Evolutionary conservation across 2,797 vertebrate genomes (phyloP).

Genomic region (Silurus lanzhouensis): DNA sequence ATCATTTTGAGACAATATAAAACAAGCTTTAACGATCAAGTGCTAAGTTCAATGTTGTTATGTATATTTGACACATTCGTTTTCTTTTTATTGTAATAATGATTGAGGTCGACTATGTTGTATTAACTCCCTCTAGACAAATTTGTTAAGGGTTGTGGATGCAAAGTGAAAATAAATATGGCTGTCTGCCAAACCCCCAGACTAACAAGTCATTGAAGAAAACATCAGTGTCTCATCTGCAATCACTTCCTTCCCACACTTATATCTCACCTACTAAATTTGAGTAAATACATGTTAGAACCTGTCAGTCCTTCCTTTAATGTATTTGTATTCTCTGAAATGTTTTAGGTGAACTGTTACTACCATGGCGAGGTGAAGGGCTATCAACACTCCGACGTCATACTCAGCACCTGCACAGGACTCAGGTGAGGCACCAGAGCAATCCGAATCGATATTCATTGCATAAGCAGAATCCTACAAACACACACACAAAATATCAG

Average conservation of each 20-base stretch:
- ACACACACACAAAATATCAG: background rate
- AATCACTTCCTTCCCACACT: constrained; percentile 8
- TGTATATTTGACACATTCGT: background rate
- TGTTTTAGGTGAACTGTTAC: constrained; percentile 76
- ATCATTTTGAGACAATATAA: background rate
- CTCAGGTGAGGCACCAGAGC: constrained; percentile 71
- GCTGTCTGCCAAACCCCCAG: background rate
- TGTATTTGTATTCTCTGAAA: constrained; percentile 7
- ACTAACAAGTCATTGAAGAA: background rate
- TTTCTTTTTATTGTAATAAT: background rate
- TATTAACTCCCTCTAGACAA: background rate
- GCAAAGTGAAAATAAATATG: background rate
- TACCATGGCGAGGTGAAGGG: constrained; percentile 79
- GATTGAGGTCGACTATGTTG: background rate
- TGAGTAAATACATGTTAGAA: background rate
- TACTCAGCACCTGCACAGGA: constrained; percentile 75
- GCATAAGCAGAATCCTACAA: background rate
- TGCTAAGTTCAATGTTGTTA: background rate
- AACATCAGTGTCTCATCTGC: background rate
- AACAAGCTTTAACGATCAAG: background rate
- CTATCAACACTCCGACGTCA: constrained; percentile 70
- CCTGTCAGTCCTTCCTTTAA: background rate
- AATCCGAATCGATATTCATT: background rate
- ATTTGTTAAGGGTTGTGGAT: background rate
- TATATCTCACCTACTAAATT: constrained; percentile 8